phyloP scores from a whole-genome alignment of 2,888 invertebrate genomes.

The Archips crataeganus region DNA sequence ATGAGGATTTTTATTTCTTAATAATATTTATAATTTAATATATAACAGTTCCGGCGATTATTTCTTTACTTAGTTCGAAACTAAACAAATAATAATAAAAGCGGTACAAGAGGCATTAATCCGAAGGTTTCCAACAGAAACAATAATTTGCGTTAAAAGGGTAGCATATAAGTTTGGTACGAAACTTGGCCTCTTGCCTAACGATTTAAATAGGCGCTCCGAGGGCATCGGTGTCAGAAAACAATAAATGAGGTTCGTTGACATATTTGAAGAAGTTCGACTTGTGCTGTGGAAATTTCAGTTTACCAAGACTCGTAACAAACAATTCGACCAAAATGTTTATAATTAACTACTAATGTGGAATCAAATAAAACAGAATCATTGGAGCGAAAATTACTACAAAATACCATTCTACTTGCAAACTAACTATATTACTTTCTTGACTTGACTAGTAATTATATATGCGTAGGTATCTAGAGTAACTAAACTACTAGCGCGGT shows the following conservation, averaged over 20 bases:
- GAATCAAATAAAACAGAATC: too few relatives aligned
- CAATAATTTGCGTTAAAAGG: slow-evolving; percentile 14
- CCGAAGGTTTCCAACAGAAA: not conserved
- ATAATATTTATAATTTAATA: too few relatives aligned
- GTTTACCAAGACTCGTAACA: not conserved
- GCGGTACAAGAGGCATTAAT: not conserved
- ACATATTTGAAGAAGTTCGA: not conserved
- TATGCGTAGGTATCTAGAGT: too few relatives aligned
- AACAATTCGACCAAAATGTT: not conserved
- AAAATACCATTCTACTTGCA: too few relatives aligned
- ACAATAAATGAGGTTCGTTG: slow-evolving; percentile 3
- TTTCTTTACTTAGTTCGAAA: not conserved
- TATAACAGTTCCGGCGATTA: too few relatives aligned
- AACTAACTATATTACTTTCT: too few relatives aligned
- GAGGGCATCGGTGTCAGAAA: slow-evolving; percentile 1
- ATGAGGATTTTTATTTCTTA: too few relatives aligned
- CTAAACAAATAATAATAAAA: slow-evolving; percentile 5
- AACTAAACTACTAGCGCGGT: too few relatives aligned
- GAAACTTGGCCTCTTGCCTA: slow-evolving; percentile 27
- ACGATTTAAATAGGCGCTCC: slow-evolving; percentile 14
- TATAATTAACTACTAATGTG: not conserved
- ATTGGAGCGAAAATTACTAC: too few relatives aligned
- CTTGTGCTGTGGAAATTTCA: not conserved
- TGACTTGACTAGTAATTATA: too few relatives aligned
- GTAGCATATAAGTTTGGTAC: slow-evolving; percentile 17